phyloP scores from a whole-genome alignment of 2,113 vertebrate genomes.

The Paracyprichromis sp. region DNA sequence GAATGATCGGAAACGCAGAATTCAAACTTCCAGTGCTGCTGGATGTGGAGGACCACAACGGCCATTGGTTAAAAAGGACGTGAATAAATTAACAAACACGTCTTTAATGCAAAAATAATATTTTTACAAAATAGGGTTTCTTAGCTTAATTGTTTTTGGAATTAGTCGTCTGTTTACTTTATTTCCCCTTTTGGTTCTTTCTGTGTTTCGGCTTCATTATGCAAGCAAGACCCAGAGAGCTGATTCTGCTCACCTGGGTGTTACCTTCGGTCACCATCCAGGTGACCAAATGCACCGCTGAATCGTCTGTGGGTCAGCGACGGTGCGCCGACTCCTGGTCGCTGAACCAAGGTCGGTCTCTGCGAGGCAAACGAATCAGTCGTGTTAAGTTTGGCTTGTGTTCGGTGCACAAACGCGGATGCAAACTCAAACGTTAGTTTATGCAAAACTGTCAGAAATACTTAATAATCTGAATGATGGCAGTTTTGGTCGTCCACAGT shows the following conservation, averaged over 20 bases:
- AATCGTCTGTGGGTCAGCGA: background rate
- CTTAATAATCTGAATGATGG: background rate
- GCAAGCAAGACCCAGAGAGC: background rate
- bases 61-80: background rate
- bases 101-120: background rate
- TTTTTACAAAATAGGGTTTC: background rate
- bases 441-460: background rate
- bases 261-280: background rate
- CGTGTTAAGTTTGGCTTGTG: background rate
- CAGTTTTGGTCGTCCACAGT: background rate
- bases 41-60: background rate
- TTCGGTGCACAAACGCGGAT: background rate
- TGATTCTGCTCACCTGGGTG: background rate
- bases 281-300: background rate
- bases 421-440: background rate
- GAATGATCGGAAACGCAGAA: background rate
- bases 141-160: background rate
- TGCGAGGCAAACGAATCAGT: background rate
- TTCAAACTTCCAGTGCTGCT: background rate
- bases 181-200: background rate
- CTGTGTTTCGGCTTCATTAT: background rate
- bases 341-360: background rate
- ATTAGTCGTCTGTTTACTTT: background rate
- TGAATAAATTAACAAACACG: background rate
- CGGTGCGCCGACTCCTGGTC: rapidly evolving